Evolutionary conservation across 2,797 vertebrate species (phyloP).

Genomic region (Taeniopygia guttata): DNA sequence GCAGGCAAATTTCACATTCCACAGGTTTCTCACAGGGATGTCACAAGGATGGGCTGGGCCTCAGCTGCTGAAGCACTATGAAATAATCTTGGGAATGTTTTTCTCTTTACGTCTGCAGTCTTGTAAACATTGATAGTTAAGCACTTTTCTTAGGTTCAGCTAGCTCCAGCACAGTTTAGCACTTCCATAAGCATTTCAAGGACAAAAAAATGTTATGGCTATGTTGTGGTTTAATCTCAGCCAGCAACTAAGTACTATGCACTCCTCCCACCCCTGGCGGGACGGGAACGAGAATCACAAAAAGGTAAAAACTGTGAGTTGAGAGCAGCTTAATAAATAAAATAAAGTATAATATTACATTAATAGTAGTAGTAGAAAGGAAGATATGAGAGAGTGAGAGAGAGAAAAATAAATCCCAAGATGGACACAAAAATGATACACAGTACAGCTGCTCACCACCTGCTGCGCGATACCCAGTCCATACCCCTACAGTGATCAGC

Average conservation of each 20-base stretch:
- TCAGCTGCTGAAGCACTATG: not conserved
- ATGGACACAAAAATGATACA: not conserved
- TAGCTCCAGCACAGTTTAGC: not conserved
- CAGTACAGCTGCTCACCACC: not conserved
- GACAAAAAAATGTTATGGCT: not conserved
- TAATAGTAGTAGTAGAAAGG: not conserved
- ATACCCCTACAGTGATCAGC: not conserved
- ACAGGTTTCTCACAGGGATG: not conserved
- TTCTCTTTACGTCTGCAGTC: not conserved
- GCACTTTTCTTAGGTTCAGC: not conserved
- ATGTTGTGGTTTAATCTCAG: not conserved
- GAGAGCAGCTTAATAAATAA: not conserved
- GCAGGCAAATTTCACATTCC: not conserved
- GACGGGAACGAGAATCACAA: rapidly evolving
- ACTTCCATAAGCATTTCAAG: not conserved
- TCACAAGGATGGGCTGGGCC: not conserved
- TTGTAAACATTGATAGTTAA: not conserved
- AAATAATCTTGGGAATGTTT: not conserved
- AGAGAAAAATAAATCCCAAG: not conserved
- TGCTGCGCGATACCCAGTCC: not conserved
- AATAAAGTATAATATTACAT: not conserved
- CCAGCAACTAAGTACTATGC: not conserved
- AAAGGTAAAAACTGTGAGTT: not conserved
- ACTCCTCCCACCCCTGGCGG: not conserved
- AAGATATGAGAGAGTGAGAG: not conserved